These are phyloP conservation scores for Thunnus albacares DNA, from an alignment of 2,797 vertebrate genomes.

Conservation along the genomic window DNA sequence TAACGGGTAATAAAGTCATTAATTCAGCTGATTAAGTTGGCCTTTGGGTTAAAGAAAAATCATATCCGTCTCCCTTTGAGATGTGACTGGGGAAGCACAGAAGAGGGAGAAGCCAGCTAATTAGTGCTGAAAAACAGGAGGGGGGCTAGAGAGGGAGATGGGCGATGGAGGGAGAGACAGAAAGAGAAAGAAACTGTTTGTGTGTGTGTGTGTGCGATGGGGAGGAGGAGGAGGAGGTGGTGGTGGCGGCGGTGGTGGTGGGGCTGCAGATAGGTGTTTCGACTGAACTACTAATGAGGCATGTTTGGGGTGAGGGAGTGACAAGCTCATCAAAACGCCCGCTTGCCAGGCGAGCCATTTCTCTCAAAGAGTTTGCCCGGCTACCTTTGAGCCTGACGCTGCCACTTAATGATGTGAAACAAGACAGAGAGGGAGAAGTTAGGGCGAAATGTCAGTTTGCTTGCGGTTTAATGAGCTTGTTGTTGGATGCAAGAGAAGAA, in stretches of 20 bases:
- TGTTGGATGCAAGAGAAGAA: slow-evolving; percentile 73
- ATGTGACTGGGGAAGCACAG: slow-evolving; percentile 90
- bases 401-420: slow-evolving; percentile 95
- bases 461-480: slow-evolving; percentile 93
- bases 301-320: slow-evolving; percentile 95
- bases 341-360: slow-evolving; percentile 90
- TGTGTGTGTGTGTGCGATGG: slow-evolving; percentile 16
- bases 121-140: slow-evolving; percentile 92
- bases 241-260: not conserved
- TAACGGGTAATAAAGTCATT: slow-evolving; percentile 97
- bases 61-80: slow-evolving; percentile 92
- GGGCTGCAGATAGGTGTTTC: slow-evolving; percentile 90
- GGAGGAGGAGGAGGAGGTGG: slow-evolving; percentile 12
- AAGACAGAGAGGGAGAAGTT: slow-evolving; percentile 89
- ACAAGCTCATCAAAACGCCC: slow-evolving; percentile 94
- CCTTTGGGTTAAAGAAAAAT: slow-evolving; percentile 96
- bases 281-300: slow-evolving; percentile 95
- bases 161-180: slow-evolving; percentile 58
- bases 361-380: slow-evolving; percentile 88
- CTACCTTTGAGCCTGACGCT: slow-evolving; percentile 91
- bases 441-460: slow-evolving; percentile 90
- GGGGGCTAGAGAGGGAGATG: slow-evolving; percentile 82
- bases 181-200: slow-evolving; percentile 59
- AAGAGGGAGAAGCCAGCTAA: slow-evolving; percentile 92
- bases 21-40: slow-evolving; percentile 99